Conservation (phyloP, 2,113 vertebrate genomes). For the Pagrus major region DNA sequence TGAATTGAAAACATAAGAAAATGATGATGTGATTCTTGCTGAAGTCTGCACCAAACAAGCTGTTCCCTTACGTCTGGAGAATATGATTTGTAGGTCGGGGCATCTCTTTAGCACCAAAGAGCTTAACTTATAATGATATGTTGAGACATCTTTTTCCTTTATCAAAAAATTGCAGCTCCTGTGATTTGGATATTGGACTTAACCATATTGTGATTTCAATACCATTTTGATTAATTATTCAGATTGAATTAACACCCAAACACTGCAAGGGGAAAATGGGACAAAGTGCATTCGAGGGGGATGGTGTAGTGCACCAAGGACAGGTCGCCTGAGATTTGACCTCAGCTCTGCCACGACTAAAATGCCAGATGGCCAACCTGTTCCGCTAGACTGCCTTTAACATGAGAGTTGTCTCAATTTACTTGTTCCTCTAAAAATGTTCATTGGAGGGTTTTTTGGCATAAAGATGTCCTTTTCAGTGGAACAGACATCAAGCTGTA, state of each 20-base stretch:
- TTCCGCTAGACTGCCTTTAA: conserved; percentile 37
- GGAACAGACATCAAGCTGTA: conserved; percentile 39
- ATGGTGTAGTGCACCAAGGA: conserved; percentile 14
- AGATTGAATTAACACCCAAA: conserved; percentile 15
- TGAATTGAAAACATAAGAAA: too few species aligned
- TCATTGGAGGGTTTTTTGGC: conserved; percentile 10
- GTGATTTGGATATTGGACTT: too few species aligned
- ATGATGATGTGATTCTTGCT: too few species aligned
- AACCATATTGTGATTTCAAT: too few species aligned
- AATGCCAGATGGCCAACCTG: conserved; percentile 62
- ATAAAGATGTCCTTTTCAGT: conserved; percentile 46
- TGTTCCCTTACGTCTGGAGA: too few species aligned
- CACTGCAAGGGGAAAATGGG: conserved; percentile 24
- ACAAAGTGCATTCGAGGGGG: conserved; percentile 41
- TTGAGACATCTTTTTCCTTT: too few species aligned
- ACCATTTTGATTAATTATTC: too few species aligned
- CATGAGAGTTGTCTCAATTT: conserved; percentile 27
- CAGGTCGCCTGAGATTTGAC: conserved; percentile 55
- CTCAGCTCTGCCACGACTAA: conserved; percentile 48
- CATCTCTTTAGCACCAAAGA: too few species aligned
- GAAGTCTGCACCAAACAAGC: too few species aligned
- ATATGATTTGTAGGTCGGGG: too few species aligned
- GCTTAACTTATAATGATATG: too few species aligned
- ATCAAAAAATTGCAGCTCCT: too few species aligned
- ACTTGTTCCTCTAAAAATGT: conserved; percentile 4